These are phyloP conservation scores for Speoplatyrhinus poulsoni DNA, from an alignment of 2,113 vertebrate genomes.

Conservation along the genomic window DNA sequence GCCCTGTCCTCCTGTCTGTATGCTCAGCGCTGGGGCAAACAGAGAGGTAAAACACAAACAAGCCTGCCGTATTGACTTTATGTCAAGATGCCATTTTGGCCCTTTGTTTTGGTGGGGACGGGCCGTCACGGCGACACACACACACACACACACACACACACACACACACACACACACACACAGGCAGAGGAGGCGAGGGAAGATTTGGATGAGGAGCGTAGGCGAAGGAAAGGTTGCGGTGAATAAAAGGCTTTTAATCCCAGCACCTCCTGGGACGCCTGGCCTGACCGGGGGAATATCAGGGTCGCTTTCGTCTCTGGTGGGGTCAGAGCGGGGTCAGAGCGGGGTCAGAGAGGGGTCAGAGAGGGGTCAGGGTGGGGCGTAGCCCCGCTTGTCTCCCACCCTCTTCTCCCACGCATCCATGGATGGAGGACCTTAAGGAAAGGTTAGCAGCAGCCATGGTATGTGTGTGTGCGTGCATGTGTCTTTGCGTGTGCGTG, in stretches of 20 bases:
- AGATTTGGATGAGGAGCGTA: no score
- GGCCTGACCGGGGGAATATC: slow-evolving; percentile 30
- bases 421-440: slow-evolving; percentile 13
- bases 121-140: slow-evolving; percentile 1
- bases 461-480: neutral
- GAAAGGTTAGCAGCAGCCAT: slow-evolving; percentile 16
- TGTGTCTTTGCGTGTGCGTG: neutral
- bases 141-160: no score
- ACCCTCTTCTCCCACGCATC: neutral
- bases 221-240: slow-evolving; percentile 45
- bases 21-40: no score
- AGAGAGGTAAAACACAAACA: slow-evolving; percentile 20
- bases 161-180: no score
- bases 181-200: no score
- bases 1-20: no score
- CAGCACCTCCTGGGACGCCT: slow-evolving; percentile 13
- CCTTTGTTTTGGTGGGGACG: slow-evolving; percentile 41
- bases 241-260: slow-evolving; percentile 47
- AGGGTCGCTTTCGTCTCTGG: slow-evolving; percentile 13
- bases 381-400: neutral
- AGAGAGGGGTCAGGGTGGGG: no score
- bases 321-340: slow-evolving; percentile 25
- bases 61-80: slow-evolving; percentile 45
- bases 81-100: slow-evolving; percentile 45
- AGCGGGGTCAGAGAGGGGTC: no score